These are phyloP conservation scores for Ariopsis seemanni DNA, from an alignment of 2,113 vertebrate genomes.

Conservation along the genomic window DNA sequence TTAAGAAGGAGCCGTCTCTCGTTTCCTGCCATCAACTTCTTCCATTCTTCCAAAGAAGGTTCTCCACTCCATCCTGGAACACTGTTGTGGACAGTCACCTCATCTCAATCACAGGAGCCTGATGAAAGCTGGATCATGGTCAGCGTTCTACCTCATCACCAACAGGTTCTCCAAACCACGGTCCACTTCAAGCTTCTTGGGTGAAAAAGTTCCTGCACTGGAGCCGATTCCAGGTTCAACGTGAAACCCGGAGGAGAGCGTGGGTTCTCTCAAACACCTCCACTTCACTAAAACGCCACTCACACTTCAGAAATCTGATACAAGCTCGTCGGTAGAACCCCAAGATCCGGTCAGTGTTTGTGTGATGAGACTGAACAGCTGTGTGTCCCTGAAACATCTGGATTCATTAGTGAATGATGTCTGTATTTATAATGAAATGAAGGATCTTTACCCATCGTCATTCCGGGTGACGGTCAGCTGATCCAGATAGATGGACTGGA, in stretches of 20 bases:
- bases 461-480: conserved; percentile 79
- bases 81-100: background rate
- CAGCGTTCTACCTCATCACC: background rate
- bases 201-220: background rate
- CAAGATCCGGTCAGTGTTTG: background rate
- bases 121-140: background rate
- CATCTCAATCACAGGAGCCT: background rate
- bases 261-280: background rate
- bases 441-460: conserved; percentile 71
- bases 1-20: background rate
- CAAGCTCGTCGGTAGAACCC: background rate
- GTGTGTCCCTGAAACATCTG: background rate
- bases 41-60: background rate
- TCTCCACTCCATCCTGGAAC: background rate
- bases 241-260: background rate
- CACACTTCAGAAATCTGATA: background rate
- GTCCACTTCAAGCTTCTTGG: background rate
- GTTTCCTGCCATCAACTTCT: background rate
- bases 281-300: background rate
- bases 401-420: background rate
- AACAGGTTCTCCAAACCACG: background rate
- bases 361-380: background rate
- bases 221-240: background rate
- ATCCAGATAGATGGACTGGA: conserved; percentile 94
- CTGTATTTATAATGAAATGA: background rate